phyloP scores from a whole-genome alignment of 1,140 invertebrate genomes.

The Aphaenogaster floridana region DNA sequence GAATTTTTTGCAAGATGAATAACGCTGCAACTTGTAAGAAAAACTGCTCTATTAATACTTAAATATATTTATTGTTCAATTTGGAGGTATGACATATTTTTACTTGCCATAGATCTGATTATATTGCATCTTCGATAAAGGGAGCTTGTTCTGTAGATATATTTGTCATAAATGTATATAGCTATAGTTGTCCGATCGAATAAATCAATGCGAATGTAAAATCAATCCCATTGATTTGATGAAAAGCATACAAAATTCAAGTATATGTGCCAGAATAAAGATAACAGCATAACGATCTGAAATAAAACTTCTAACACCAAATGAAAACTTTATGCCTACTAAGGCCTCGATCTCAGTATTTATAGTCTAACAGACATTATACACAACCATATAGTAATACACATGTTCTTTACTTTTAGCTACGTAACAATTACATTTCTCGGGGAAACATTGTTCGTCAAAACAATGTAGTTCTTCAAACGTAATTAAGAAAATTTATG shows the following conservation, averaged over 20 bases:
- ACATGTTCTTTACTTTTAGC: not conserved
- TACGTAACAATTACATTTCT: not conserved
- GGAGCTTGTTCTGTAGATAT: not conserved
- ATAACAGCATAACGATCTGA: not conserved
- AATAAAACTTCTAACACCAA: constrained; percentile 3
- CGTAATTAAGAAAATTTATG: not conserved
- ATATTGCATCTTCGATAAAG: constrained; percentile 12
- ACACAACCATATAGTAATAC: not conserved
- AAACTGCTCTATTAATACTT: constrained; percentile 31
- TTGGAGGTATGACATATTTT: constrained; percentile 38
- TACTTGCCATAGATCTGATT: constrained; percentile 7
- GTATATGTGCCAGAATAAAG: not conserved
- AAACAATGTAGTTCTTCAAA: not conserved
- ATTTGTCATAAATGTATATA: not conserved
- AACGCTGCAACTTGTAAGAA: not conserved
- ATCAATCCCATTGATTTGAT: not conserved
- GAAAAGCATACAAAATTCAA: constrained; percentile 14
- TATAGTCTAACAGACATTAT: constrained; percentile 1
- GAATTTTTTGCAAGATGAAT: not conserved
- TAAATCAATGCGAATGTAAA: not conserved
- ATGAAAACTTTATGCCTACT: constrained; percentile 14
- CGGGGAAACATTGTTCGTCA: not conserved
- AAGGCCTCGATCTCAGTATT: constrained; percentile 15
- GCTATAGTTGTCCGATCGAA: not conserved
- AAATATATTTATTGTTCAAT: constrained; percentile 67